Base-by-base conservation (phyloP, 2,797 vertebrate species). In the Choloepus didactylus region DNA sequence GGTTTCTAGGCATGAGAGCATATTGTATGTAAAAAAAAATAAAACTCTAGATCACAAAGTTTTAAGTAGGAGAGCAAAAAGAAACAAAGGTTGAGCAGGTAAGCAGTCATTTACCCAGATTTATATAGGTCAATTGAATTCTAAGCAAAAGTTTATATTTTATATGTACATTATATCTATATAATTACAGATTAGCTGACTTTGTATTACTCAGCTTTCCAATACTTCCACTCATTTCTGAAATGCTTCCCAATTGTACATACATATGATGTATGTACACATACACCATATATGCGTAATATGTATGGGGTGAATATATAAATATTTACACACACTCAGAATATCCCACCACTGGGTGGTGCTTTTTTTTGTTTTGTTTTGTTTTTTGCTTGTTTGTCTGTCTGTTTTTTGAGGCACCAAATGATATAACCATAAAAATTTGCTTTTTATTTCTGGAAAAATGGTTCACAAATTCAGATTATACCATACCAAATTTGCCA, bases 361-460 rank as follows among this genome's bases (percentile, higher is more conserved):
- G 44, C 6, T 81, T 9, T 94, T 88, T 66, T 44, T 44, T 44
- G 41, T 44, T 44, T 44, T 44, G 41, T 44, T 44, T 44, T 44
- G 41, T 6, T 44, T 44, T 44, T 44, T 44, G 41, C 6, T 44
- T 44, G 41, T 44, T 44, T 44, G 41, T 44, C 6, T 44, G 41
- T 44, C 6, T 44, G 41, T 44, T 46, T 72, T 54, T 51, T 29
- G 31, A 87, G 31, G 35, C 51, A 64, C 6, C 69, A 72, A 77
- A 88, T 62, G 35, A 86, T 46, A 86, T 4, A 44, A 83, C 18
- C 88, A 92, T 12, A 93, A 83, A 95, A 66, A 75, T 54, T 51
- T 83, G 23, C 21, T 81, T 85, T 85, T 35, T 62, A 41, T 27
- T 83, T 77, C 66, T 14, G 77, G 25, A 89, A 87, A 93, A 87